Evolutionary conservation across 2,797 vertebrate species (phyloP), one percentile per base, ranked within the genome.

Genomic region (Brachyalestes nurse): DNA sequence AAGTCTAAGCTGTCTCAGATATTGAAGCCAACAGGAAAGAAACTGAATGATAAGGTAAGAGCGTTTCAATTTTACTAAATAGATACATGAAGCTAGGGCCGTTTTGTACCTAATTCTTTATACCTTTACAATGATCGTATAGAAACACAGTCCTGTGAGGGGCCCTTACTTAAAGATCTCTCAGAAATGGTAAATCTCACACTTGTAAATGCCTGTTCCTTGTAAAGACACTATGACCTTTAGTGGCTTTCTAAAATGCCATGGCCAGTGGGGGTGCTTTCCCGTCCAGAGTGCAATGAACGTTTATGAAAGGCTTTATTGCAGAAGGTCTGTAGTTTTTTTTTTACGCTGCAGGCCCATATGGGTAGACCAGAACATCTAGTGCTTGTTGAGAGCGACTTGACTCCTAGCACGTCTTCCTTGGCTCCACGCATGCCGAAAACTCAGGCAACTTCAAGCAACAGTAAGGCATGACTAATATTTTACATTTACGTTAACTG

Each of bases 391-490:
- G 86, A 84, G 12, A 91, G 64, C 76, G 75, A 79, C 79, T 91
- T 90, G n/a, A 89, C 93, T 77, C 86, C 92, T 83, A 84, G 84
- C 64, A 82, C 85, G 78, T 87, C 87, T 77, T 90, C 90, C 53
- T 80, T 87, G 72, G 71, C 86, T 75, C 17, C 78, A 64, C 73
- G 87, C 79, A 53, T 88, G 84, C 89, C 85, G 81, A 88, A 90
- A 89, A 81, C 91, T 72, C 83, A 91, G 72, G 62, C 82, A 85
- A 83, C 86, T 86, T 90, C 89, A 60, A 87, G 86, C 79, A 92
- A 91, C 65, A 93, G 96, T 97, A 94, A 95, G 95, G 47, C 9
- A 9, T n/a, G 34, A 65, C 16, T 13, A 51, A 2, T 45, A 23
- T 34, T 7, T 58, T 6, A 60, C 6, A 2, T 2, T 55, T 12